A percentile compares a stretch with the other conserved stretches of the same genome.
These are phyloP conservation scores for Odontocerum albicorne DNA, from an alignment of 2,888 invertebrate genomes.

Conservation along the genomic window DNA sequence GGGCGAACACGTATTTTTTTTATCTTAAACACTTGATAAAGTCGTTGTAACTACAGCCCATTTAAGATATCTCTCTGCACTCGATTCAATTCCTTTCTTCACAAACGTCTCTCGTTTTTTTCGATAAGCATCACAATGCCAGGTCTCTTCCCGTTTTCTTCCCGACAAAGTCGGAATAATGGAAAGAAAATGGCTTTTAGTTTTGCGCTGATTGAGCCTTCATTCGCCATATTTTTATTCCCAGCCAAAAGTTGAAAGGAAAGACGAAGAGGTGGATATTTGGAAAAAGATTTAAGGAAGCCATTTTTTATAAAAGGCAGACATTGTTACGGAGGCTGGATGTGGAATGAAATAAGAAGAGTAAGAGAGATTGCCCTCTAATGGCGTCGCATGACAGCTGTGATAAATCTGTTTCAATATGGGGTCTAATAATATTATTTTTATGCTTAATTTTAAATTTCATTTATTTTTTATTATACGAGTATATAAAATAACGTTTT, in stretches of 20 bases:
- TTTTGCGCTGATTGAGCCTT: slow-evolving; percentile 34
- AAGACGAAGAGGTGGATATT: slow-evolving; percentile 32
- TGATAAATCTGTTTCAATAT: background rate
- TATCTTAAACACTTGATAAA: slow-evolving; percentile 10
- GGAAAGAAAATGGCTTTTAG: slow-evolving; percentile 33
- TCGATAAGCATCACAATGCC: slow-evolving; percentile 29
- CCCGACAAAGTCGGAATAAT: slow-evolving; percentile 20
- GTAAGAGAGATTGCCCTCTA: slow-evolving; percentile 7
- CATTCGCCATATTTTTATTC: slow-evolving; percentile 33
- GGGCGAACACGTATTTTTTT: too few species aligned
- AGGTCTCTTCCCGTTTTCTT: slow-evolving; percentile 8
- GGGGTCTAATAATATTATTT: too few species aligned
- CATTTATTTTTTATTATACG: too few species aligned
- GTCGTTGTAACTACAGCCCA: background rate
- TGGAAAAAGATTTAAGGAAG: slow-evolving; percentile 36
- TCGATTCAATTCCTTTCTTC: slow-evolving; percentile 16
- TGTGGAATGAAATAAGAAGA: slow-evolving; percentile 18
- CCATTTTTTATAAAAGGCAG: slow-evolving; percentile 33
- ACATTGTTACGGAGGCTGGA: slow-evolving; percentile 25
- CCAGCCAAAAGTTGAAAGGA: slow-evolving; percentile 26
- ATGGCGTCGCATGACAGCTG: slow-evolving; percentile 13
- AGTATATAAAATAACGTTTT: too few species aligned
- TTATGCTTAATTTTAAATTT: too few species aligned
- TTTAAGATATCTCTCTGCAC: slow-evolving; percentile 6
- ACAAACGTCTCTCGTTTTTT: slow-evolving; percentile 18